These are phyloP conservation scores for Drosophila insularis DNA, from an alignment of 1,140 invertebrate genomes.

Conservation along the genomic window DNA sequence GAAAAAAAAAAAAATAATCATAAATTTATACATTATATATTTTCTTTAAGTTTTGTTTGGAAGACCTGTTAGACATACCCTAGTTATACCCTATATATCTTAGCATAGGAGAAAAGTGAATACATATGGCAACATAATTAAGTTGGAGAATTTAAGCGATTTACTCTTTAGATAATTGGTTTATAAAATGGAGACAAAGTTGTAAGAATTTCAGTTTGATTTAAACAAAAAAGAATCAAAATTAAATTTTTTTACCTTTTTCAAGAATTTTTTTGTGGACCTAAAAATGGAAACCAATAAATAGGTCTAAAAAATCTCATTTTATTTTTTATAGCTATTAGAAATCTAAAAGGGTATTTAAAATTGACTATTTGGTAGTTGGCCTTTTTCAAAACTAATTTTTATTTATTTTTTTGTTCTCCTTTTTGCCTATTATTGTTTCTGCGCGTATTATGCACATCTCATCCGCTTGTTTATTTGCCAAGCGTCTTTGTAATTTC, in stretches of 20 bases:
- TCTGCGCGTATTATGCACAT: constrained; percentile 28
- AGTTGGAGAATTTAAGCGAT: too few relatives aligned
- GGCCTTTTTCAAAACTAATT: constrained; percentile 20
- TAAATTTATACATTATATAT: constrained; percentile 18
- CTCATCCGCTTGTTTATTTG: constrained; percentile 50
- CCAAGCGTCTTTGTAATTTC: constrained; percentile 29
- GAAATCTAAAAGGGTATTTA: background rate
- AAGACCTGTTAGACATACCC: constrained; percentile 20
- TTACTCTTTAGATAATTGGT: too few relatives aligned
- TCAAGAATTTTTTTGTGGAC: too few relatives aligned
- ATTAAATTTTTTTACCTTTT: too few relatives aligned
- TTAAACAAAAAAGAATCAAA: too few relatives aligned
- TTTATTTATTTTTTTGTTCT: constrained; percentile 26
- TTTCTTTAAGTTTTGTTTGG: background rate
- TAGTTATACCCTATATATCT: background rate
- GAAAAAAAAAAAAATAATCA: constrained; percentile 8
- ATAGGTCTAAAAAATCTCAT: too few relatives aligned
- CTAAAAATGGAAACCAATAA: too few relatives aligned
- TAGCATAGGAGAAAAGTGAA: background rate
- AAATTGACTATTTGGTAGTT: background rate
- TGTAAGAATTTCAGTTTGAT: too few relatives aligned
- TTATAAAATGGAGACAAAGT: too few relatives aligned
- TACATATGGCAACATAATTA: too few relatives aligned
- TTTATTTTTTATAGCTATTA: too few relatives aligned
- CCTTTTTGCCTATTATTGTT: constrained; percentile 39